Percentiles rank a stretch among this genome's conserved stretches.
phyloP scores from a whole-genome alignment of 2,888 invertebrate species.

The Ennomos fuscantarius region DNA sequence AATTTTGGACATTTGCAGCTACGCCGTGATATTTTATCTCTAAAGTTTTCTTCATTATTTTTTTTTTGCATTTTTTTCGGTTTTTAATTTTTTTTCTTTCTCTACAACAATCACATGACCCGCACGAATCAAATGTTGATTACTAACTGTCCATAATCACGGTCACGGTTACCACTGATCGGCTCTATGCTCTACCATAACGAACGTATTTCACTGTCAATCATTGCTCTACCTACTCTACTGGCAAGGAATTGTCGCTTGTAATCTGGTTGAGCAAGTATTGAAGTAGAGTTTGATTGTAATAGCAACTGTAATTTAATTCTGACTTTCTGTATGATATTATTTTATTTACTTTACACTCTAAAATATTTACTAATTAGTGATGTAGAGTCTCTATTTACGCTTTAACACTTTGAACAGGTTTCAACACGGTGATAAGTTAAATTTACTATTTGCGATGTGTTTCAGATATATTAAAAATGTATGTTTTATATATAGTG shows the following conservation, averaged over 20 bases:
- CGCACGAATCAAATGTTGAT: slow-evolving; percentile 36
- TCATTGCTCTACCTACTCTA: slow-evolving; percentile 42
- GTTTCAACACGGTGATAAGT: too few relatives aligned
- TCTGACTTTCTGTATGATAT: too few relatives aligned
- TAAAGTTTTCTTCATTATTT: too few relatives aligned
- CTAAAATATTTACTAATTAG: too few relatives aligned
- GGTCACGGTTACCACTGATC: slow-evolving; percentile 55
- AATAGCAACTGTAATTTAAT: neutral
- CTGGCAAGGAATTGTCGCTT: slow-evolving; percentile 66
- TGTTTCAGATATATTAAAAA: too few relatives aligned
- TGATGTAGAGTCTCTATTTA: too few relatives aligned
- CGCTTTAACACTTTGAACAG: too few relatives aligned
- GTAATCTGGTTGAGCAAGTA: slow-evolving; percentile 44
- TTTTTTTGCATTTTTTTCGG: neutral
- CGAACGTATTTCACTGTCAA: slow-evolving; percentile 56
- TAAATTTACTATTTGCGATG: too few relatives aligned
- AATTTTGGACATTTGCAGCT: too few relatives aligned
- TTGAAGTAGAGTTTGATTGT: slow-evolving; percentile 1
- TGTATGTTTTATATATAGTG: too few relatives aligned
- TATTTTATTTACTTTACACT: too few relatives aligned
- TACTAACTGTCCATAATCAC: slow-evolving; percentile 54
- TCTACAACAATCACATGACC: slow-evolving; percentile 3
- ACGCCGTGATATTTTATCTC: too few relatives aligned
- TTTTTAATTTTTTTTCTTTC: neutral
- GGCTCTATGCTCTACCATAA: slow-evolving; percentile 40